Percentiles rank a stretch among this genome's conserved stretches.
phyloP scores from a whole-genome alignment of 1,140 invertebrate species.

The Bacillus rossius region DNA sequence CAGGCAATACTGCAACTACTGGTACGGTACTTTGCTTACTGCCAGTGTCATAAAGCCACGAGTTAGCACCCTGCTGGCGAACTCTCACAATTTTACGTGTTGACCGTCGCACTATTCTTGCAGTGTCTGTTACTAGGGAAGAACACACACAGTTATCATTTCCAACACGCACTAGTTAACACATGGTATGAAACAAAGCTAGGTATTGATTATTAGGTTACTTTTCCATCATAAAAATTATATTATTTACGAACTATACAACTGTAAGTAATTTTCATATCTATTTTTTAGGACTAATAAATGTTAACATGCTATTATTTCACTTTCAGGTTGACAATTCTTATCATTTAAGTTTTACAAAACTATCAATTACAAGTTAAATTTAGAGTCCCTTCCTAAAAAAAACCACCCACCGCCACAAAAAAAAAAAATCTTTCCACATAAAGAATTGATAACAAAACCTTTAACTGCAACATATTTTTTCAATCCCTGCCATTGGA shows the following conservation, averaged over 20 bases:
- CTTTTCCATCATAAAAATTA: too few relatives aligned
- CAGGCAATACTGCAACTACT: not conserved
- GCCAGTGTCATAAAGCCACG: constrained; percentile 4
- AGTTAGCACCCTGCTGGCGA: constrained; percentile 17
- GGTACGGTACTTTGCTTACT: constrained; percentile 14
- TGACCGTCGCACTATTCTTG: constrained; percentile 8
- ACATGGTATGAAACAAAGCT: not conserved
- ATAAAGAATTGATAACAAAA: too few relatives aligned
- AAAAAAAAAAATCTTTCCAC: too few relatives aligned
- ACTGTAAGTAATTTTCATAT: too few relatives aligned
- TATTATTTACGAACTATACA: too few relatives aligned
- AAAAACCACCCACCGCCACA: too few relatives aligned
- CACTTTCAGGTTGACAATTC: too few relatives aligned
- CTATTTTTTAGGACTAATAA: too few relatives aligned
- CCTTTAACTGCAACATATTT: not conserved
- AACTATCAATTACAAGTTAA: too few relatives aligned
- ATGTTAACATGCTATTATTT: too few relatives aligned
- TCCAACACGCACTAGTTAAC: not conserved
- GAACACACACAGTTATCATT: not conserved
- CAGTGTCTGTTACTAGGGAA: constrained; percentile 7
- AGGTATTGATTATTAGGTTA: not conserved
- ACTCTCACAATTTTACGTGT: constrained; percentile 16
- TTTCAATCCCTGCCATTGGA: not conserved
- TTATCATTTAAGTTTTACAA: too few relatives aligned
- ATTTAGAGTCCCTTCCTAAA: too few relatives aligned